phyloP scores from a whole-genome alignment of 2,888 invertebrate species.

The Papilio gigon region DNA sequence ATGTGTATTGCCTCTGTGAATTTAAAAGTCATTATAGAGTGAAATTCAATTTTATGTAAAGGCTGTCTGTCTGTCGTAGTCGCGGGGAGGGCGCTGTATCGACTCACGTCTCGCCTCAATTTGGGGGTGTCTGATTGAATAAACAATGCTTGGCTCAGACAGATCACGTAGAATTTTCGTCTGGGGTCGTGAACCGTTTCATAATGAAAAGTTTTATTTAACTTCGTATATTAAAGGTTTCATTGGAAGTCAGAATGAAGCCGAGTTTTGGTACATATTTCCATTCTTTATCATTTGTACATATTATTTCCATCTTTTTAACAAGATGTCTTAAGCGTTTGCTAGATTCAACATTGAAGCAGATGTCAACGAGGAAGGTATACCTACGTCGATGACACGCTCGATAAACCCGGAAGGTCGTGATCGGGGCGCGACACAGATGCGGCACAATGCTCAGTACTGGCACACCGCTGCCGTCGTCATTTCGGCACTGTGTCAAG shows the following conservation, averaged over 20 bases:
- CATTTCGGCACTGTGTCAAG: slow-evolving; percentile 37
- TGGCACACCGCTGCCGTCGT: slow-evolving; percentile 24
- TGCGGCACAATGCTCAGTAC: slow-evolving; percentile 35
- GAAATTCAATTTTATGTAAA: slow-evolving; percentile 1
- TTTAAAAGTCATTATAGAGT: not conserved
- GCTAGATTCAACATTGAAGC: not conserved
- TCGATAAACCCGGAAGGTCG: slow-evolving; percentile 55
- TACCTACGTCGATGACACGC: slow-evolving; percentile 17
- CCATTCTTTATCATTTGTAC: too few relatives aligned
- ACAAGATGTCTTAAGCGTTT: not conserved
- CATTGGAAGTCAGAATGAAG: too few relatives aligned
- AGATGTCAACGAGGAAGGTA: not conserved
- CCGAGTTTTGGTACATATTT: too few relatives aligned
- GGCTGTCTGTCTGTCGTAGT: not conserved
- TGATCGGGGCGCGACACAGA: slow-evolving; percentile 50
- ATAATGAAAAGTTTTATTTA: not conserved
- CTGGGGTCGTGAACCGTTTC: not conserved
- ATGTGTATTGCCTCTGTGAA: not conserved
- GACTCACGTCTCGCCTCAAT: slow-evolving; percentile 25
- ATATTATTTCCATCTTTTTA: too few relatives aligned
- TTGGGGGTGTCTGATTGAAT: slow-evolving; percentile 40
- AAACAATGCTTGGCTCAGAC: slow-evolving; percentile 11
- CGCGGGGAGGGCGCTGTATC: not conserved
- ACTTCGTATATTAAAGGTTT: not conserved
- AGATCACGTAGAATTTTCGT: not conserved